These are phyloP conservation scores for Delichon dasypus DNA, from an alignment of 2,797 vertebrate species.

Conservation along the genomic window DNA sequence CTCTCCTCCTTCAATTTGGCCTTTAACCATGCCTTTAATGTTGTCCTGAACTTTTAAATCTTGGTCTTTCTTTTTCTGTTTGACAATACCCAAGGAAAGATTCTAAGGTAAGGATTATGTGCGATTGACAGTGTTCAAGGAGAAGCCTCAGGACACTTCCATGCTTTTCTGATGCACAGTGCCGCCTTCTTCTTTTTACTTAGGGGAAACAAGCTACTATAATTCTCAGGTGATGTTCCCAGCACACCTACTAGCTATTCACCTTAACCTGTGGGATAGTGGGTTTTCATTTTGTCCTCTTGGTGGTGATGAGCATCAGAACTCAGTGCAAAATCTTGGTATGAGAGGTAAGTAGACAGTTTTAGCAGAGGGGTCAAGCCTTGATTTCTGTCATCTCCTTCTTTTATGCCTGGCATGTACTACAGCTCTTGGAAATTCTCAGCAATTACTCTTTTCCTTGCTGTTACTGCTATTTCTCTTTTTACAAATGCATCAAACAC, in stretches of 20 bases:
- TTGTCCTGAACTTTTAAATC: not conserved
- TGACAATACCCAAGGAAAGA: not conserved
- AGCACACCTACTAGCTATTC: not conserved
- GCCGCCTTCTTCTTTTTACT: not conserved
- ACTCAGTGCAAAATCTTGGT: not conserved
- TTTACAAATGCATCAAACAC: not conserved
- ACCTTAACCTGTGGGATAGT: not conserved
- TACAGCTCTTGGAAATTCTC: not conserved
- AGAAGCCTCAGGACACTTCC: not conserved
- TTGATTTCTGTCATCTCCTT: not conserved
- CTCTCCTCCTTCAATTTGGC: not conserved
- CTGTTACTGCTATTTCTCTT: not conserved
- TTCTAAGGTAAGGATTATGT: not conserved
- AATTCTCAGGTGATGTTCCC: not conserved
- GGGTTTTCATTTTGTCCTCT: not conserved
- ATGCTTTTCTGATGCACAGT: not conserved
- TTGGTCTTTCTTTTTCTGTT: not conserved
- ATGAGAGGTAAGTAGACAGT: not conserved
- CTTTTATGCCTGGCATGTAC: not conserved
- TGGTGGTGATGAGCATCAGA: not conserved
- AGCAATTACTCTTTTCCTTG: not conserved
- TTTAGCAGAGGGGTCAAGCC: not conserved
- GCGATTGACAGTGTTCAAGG: not conserved
- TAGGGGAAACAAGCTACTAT: not conserved
- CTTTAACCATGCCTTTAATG: not conserved